Evolutionary conservation across 1,140 invertebrate genomes (phyloP).

Genomic region (Hesperophylax magnus): DNA sequence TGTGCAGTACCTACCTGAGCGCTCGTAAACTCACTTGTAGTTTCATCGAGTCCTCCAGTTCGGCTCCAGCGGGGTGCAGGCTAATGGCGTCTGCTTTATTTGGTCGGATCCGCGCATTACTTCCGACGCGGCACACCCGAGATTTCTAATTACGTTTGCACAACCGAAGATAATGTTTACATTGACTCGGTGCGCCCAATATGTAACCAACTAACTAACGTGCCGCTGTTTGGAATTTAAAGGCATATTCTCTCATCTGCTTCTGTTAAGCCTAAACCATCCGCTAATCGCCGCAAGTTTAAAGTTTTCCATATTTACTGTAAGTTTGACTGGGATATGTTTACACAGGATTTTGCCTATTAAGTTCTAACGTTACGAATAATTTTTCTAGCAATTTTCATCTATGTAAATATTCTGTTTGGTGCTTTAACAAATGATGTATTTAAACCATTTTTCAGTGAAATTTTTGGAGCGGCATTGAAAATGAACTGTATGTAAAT

Average conservation of each 20-base stretch:
- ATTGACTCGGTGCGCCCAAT: conserved; percentile 32
- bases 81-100: conserved; percentile 35
- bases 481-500: too few relatives aligned
- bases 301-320: conserved; percentile 2
- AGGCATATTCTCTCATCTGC: too few relatives aligned
- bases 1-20: too few relatives aligned
- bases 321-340: background rate
- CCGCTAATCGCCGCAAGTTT: background rate
- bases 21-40: too few relatives aligned
- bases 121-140: conserved; percentile 49
- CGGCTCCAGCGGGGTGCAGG: background rate
- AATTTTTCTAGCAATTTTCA: too few relatives aligned
- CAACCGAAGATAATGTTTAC: conserved; percentile 54
- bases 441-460: too few relatives aligned
- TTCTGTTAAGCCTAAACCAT: background rate
- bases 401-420: too few relatives aligned
- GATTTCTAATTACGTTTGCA: conserved; percentile 54
- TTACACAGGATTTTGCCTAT: background rate
- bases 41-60: too few relatives aligned
- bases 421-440: too few relatives aligned
- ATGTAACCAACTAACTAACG: conserved; percentile 40
- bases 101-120: conserved; percentile 49
- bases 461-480: too few relatives aligned
- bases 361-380: too few relatives aligned
- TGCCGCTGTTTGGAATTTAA: too few relatives aligned